These are phyloP conservation scores for Aleiodes leptofemur DNA, from an alignment of 2,888 invertebrate species.

Conservation along the genomic window DNA sequence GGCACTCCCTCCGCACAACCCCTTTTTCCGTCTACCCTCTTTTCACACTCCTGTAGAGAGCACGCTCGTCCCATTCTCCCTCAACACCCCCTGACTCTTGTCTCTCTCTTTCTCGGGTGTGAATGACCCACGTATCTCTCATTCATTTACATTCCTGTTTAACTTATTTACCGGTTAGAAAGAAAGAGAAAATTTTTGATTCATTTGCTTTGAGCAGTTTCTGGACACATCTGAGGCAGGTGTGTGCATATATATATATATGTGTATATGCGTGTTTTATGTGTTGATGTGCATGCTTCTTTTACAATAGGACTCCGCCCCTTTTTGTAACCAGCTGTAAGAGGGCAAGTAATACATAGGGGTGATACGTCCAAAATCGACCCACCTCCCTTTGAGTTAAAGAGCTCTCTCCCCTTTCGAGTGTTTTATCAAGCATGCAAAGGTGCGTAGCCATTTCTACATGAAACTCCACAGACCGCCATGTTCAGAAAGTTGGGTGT, in stretches of 20 bases:
- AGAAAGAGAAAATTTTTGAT: not conserved
- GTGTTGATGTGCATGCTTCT: not conserved
- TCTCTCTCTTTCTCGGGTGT: conserved; percentile 22
- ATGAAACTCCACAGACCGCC: conserved; percentile 21
- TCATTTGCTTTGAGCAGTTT: conserved; percentile 1
- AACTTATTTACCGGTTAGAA: conserved; percentile 3
- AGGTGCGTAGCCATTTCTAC: conserved; percentile 38
- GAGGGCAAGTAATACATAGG: conserved; percentile 43
- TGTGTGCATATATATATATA: conserved; percentile 56
- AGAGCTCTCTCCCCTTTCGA: not conserved
- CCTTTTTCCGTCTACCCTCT: conserved; percentile 37
- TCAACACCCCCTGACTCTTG: conserved; percentile 21
- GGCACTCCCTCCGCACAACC: conserved; percentile 63
- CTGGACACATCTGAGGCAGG: conserved; percentile 58
- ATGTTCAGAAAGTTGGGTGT: not conserved
- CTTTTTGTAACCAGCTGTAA: conserved; percentile 68
- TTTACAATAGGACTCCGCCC: conserved; percentile 69
- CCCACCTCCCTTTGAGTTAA: conserved; percentile 14
- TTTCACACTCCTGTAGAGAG: conserved; percentile 23
- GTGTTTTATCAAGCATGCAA: conserved; percentile 24
- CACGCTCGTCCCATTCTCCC: not conserved
- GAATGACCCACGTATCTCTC: conserved; percentile 40
- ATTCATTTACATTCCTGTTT: conserved; percentile 2
- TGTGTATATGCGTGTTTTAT: no score
- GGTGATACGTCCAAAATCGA: conserved; percentile 19